Base-by-base conservation (phyloP, 2,113 vertebrate genomes). In the Pseudonaja textilis region DNA sequence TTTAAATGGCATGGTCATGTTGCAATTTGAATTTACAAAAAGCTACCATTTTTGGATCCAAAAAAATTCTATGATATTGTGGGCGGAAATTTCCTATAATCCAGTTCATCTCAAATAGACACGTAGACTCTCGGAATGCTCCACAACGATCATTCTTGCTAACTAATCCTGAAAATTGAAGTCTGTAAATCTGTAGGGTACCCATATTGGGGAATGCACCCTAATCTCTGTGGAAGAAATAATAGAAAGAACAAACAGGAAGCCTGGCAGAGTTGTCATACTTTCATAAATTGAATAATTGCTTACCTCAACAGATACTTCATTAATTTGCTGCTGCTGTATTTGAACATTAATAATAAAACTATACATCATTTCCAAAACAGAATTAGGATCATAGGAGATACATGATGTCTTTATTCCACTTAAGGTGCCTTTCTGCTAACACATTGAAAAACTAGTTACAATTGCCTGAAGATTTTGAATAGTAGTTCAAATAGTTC, bases 341-440 rank as follows among this genome's bases (percentile, higher is more conserved):
- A 93, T 69, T 59, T 0, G 59, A 1, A 0, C 93, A 95, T 92
- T 81, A 89, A 74, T 74, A 93, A 90, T 94, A 93, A 93, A 96
- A 92, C 95, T 95, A 92, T 45, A 52, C 90, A 95, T 69, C 89
- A 54, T 94, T 95, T 96, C 95, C 92, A 94, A 89, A 95, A 69
- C 94, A 93, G 94, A 95, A 95, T 85, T 89, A 90, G 90, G 89
- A 92, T 94, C 86, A 91, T 94, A 96, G 50, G 89, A 93, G 90
- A 92, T 89, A 93, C 1, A 6, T 64, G 55, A 87, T 81, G 90
- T 50, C 42, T 85, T 87, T 93, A 87, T 89, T 93, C 90, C 87
- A 55, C n/a, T 90, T 90, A 52, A 39, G 64, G 89, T n/a, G n/a
- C 5, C 18, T 59, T 39, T 26, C 10, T n/a, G 34, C 1, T 12